These are phyloP conservation scores for Oasisia sp. DNA, from an alignment of 2,888 invertebrate genomes.

Conservation along the genomic window DNA sequence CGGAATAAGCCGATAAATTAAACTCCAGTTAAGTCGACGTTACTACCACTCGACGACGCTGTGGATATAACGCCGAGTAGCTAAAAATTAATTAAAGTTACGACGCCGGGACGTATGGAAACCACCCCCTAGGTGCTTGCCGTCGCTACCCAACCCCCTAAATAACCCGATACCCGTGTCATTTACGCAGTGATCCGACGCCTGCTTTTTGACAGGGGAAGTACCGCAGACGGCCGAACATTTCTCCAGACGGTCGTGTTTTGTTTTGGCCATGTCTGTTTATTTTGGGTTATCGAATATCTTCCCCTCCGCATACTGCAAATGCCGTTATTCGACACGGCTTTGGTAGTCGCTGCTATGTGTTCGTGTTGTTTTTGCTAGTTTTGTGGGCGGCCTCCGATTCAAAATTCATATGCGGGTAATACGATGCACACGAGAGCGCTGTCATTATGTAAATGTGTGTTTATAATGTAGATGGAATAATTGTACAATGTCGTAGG, in stretches of 20 bases:
- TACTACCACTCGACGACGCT: not conserved
- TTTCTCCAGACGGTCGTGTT: conserved; percentile 3
- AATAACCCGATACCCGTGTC: not conserved
- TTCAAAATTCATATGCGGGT: not conserved
- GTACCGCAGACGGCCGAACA: not conserved
- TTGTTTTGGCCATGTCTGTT: conserved; percentile 13
- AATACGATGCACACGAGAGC: not conserved
- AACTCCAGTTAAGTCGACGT: not conserved
- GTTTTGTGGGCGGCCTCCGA: not conserved
- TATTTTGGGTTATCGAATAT: conserved; percentile 11
- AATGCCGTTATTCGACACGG: not conserved
- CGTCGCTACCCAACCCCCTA: not conserved
- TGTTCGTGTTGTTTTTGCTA: not conserved
- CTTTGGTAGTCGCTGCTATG: not conserved
- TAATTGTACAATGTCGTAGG: too few relatives aligned
- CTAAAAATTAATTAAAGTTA: not conserved
- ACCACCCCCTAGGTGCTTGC: not conserved
- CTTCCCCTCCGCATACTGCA: not conserved
- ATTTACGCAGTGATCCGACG: not conserved
- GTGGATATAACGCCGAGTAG: not conserved
- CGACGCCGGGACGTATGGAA: not conserved
- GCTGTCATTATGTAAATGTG: not conserved
- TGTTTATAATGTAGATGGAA: too few relatives aligned
- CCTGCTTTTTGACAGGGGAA: not conserved
- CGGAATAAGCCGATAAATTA: not conserved